phyloP scores from a whole-genome alignment of 2,113 vertebrate species.

The Xenotilapia caudafasciata region DNA sequence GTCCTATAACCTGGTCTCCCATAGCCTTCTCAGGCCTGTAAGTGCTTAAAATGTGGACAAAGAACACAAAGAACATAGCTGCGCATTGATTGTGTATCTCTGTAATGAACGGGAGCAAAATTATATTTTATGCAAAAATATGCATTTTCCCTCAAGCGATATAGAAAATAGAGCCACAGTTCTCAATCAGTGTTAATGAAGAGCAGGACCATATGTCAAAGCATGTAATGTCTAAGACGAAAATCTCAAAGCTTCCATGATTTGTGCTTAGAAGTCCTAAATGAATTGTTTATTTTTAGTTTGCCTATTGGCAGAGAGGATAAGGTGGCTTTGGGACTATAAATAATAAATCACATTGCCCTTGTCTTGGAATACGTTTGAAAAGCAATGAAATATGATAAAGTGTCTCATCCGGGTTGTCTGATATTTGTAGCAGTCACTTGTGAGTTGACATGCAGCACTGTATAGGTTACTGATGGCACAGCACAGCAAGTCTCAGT shows the following conservation, averaged over 20 bases:
- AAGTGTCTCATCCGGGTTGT: constrained; percentile 76
- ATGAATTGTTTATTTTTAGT: constrained; percentile 73
- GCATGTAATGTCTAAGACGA: constrained; percentile 24
- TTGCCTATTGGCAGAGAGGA: constrained; percentile 51
- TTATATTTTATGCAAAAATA: background rate
- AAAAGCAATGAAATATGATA: constrained; percentile 79
- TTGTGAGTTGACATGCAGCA: constrained; percentile 70
- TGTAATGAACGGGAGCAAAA: background rate
- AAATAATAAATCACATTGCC: constrained; percentile 77
- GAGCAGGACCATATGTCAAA: constrained; percentile 4
- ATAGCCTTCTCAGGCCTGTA: constrained; percentile 37
- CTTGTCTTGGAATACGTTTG: constrained; percentile 72
- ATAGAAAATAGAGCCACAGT: background rate
- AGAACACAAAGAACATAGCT: background rate
- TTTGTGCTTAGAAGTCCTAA: constrained; percentile 60
- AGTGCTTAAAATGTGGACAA: constrained; percentile 19
- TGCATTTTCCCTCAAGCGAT: background rate
- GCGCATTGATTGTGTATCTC: background rate
- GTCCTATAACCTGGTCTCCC: constrained; percentile 66
- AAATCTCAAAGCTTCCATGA: constrained; percentile 36
- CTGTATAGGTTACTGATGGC: constrained; percentile 71
- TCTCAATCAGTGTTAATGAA: background rate
- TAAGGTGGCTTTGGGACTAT: constrained; percentile 70
- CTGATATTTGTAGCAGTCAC: constrained; percentile 75
- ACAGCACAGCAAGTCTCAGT: constrained; percentile 58